phyloP scores from a whole-genome alignment of 2,797 vertebrate species.

The Thripadectes ignobilis region DNA sequence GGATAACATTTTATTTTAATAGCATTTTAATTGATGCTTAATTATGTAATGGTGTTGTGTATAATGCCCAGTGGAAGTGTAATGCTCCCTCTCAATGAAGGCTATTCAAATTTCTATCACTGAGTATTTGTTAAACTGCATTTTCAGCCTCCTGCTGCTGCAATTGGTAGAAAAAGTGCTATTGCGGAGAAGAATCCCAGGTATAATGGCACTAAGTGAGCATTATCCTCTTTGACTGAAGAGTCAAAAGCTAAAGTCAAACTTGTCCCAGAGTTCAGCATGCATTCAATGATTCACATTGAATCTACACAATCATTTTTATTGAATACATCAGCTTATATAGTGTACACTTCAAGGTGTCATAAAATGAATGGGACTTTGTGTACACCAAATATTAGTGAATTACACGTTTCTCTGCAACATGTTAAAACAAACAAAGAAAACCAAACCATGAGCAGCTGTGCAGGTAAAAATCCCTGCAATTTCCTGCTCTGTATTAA shows the following conservation, averaged over 20 bases:
- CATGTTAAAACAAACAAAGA: neutral
- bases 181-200: neutral
- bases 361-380: neutral
- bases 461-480: neutral
- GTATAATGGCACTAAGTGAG: neutral
- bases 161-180: neutral
- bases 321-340: neutral
- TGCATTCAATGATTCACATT: neutral
- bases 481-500: neutral
- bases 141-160: constrained; percentile 42
- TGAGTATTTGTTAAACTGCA: neutral
- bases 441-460: neutral
- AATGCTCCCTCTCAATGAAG: constrained; percentile 22
- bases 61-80: constrained; percentile 40
- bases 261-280: neutral
- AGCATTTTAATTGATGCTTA: constrained; percentile 68
- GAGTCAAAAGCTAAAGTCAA: neutral
- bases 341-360: neutral
- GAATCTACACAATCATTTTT: neutral
- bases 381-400: neutral
- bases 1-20: constrained; percentile 69
- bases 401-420: neutral
- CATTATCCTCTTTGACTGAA: neutral
- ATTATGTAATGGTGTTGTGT: constrained; percentile 46
- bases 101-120: neutral